A percentile compares a stretch with the other conserved stretches of the same genome.
phyloP scores from a whole-genome alignment of 37 sponge, comb jelly and placozoan genomes.

The Haliclona indistincta region DNA sequence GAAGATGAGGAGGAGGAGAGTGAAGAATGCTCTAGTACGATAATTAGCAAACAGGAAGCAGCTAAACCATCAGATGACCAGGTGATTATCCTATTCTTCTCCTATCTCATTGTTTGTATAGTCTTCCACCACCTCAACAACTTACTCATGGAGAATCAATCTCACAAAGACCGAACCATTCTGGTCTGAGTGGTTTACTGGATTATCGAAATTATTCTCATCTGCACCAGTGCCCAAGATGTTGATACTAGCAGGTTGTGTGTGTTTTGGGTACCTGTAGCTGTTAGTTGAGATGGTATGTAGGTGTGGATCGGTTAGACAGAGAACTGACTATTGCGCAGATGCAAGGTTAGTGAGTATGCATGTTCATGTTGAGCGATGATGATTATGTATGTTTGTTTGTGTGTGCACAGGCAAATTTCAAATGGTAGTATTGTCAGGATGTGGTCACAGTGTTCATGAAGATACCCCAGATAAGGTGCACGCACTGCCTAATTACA shows the following conservation, averaged over 20 bases:
- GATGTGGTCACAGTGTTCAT: conserved; percentile 89
- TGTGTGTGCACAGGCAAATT: conserved; percentile 59
- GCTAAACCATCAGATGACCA: not conserved
- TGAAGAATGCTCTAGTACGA: not conserved
- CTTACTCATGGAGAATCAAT: conserved; percentile 81
- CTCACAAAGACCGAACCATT: conserved; percentile 75
- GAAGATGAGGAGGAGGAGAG: conserved; percentile 19
- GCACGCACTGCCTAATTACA: no score
- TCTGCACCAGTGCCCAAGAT: conserved; percentile 62
- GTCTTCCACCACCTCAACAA: not conserved
- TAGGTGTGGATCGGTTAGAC: conserved; percentile 87
- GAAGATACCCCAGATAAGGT: conserved; percentile 91
- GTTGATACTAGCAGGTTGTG: conserved; percentile 73
- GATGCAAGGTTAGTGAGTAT: conserved; percentile 80
- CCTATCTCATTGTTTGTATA: not conserved
- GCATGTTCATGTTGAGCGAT: not conserved
- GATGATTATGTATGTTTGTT: not conserved
- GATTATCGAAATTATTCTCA: conserved; percentile 71
- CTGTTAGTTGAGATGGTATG: not conserved
- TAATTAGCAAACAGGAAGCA: not conserved
- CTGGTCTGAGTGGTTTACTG: conserved; percentile 89
- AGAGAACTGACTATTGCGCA: conserved; percentile 88
- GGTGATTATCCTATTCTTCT: not conserved
- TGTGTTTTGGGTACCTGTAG: not conserved
- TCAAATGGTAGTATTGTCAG: conserved; percentile 74